Base-by-base conservation (phyloP, 2,113 vertebrate genomes). In the Sinocyclocheilus anophthalmus region DNA sequence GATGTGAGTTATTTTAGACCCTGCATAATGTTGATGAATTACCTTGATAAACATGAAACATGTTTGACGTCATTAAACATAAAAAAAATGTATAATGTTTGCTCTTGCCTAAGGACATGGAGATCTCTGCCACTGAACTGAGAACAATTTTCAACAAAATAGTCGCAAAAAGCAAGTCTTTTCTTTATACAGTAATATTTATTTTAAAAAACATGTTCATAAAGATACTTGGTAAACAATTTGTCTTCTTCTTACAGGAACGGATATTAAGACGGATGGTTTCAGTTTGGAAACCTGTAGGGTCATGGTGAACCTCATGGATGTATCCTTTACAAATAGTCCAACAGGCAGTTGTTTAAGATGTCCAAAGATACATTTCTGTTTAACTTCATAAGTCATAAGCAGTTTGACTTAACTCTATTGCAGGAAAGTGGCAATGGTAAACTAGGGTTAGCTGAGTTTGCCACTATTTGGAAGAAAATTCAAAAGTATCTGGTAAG, bases 191-290 rank as follows among this genome's bases (percentile, higher is more conserved):
- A 2, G 30, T 7, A 16, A 55, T 55, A 55, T 55, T 50, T 7
- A 22, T 18, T 5, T 30, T 22, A 95, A 90, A 95, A 94, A 88
- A 22, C 13, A 75, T 13, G 73, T 26, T 37, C 39, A 24, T 5
- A 37, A 42, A 42, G 8, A 72, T 48, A 33, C 63, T 3, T 12
- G 1, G 20, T 5, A 16, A 24, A 39, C 6, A 20, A 16, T 39
- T 61, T 77, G 20, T 76, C 4, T 83, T 89, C 4, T 80, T 20
- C 78, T 91, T 91, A 84, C 90, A 99, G 98, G 96, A 48, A 90
- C 94, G 83, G 97, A 98, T 61, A 95, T 99, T 92, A 97, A 97
- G 92, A 96, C 96, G 1, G 93, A 97, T n/a, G 97, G 97, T 88
- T 98, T 99, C 90, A 97, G 94, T 88, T 92, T 97, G 0, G 96